Percentiles rank a stretch among this genome's conserved stretches.
Evolutionary conservation across 2,888 invertebrate species (phyloP).

Genomic region (Pristionchus mayeri): DNA sequence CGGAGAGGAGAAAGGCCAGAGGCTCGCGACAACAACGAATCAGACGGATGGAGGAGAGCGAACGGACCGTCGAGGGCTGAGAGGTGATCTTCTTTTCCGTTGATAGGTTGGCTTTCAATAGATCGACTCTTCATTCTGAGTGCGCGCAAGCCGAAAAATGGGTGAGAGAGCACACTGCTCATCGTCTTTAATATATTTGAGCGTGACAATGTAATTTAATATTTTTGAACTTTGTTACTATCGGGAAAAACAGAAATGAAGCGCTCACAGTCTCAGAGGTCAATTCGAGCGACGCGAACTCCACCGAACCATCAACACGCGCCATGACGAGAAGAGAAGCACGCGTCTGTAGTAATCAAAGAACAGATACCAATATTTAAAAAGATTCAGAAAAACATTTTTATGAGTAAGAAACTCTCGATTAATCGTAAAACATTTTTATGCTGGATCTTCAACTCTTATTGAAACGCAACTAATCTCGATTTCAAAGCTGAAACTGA

Average conservation of each 20-base stretch:
- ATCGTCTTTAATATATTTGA: too few species aligned
- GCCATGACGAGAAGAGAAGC: conserved; percentile 62
- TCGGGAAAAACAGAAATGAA: too few species aligned
- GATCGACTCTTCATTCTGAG: too few species aligned
- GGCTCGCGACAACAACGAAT: conserved; percentile 30
- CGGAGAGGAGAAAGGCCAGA: not conserved
- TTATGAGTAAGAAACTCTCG: too few species aligned
- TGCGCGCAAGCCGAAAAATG: too few species aligned
- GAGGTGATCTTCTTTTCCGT: too few species aligned
- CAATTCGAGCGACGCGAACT: conserved; percentile 59
- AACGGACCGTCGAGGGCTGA: not conserved
- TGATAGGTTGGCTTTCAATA: too few species aligned
- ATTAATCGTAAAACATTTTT: too few species aligned
- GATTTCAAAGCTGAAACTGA: not conserved
- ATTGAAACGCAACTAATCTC: too few species aligned
- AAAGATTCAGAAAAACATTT: not conserved
- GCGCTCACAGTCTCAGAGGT: conserved; percentile 47
- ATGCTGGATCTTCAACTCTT: too few species aligned
- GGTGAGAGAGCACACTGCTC: too few species aligned
- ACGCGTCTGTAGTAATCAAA: conserved; percentile 49
- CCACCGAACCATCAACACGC: conserved; percentile 68
- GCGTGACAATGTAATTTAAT: too few species aligned
- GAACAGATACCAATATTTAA: not conserved
- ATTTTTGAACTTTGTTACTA: conserved; percentile 18
- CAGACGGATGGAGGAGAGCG: conserved; percentile 25